A percentile compares a stretch with the other conserved stretches of the same genome.
Conservation (phyloP, 2,888 invertebrate species). For the Branchipolynoe longqiensis region DNA sequence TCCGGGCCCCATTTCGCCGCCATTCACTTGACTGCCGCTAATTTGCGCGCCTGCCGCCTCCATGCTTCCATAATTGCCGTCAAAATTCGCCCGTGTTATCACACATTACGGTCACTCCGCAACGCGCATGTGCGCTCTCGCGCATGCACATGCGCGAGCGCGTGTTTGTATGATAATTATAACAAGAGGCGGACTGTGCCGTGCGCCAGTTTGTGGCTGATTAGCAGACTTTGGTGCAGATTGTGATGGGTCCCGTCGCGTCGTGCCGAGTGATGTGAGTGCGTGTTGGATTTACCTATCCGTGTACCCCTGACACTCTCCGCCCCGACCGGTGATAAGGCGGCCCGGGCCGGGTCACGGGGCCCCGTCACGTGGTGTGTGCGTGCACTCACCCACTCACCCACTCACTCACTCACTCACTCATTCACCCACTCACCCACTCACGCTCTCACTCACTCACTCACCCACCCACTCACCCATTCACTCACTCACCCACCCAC, state of each 20-base stretch:
- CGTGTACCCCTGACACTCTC: conserved; percentile 15
- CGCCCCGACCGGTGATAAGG: conserved; percentile 13
- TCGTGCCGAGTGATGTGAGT: neutral
- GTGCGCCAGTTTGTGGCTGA: too few species aligned
- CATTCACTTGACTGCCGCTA: conserved; percentile 1
- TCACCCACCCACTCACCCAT: too few species aligned
- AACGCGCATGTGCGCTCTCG: too few species aligned
- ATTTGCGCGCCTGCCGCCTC: too few species aligned
- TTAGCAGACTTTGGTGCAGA: conserved; percentile 22
- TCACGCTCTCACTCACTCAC: too few species aligned
- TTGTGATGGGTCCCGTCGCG: neutral
- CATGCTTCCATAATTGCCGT: too few species aligned
- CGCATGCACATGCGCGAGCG: neutral
- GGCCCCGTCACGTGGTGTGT: neutral
- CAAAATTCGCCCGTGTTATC: conserved; percentile 17
- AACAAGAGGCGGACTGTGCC: neutral
- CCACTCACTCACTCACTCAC: too few species aligned
- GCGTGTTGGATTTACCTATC: neutral
- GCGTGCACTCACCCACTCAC: neutral
- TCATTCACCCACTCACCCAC: too few species aligned
- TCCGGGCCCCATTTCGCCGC: too few species aligned
- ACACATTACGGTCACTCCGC: neutral
- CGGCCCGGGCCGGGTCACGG: neutral
- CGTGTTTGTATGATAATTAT: neutral
- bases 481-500: too few species aligned